phyloP scores from a whole-genome alignment of 2,888 invertebrate species.

The Eucriotettix oculatus region DNA sequence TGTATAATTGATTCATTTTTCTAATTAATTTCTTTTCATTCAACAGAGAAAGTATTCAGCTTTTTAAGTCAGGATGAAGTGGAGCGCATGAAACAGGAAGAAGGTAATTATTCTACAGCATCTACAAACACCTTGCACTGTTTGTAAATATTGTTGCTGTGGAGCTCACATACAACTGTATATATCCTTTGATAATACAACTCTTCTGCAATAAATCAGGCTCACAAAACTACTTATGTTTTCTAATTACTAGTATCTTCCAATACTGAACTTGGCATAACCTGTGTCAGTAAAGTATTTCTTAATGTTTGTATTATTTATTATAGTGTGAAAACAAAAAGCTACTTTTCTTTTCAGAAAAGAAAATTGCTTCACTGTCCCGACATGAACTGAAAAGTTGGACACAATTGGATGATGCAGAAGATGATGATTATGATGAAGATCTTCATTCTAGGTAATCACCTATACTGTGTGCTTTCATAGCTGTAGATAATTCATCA shows the following conservation, averaged over 20 bases:
- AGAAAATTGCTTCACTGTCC: conserved; percentile 62
- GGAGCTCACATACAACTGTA: neutral
- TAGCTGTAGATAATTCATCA: no score
- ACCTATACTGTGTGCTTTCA: neutral
- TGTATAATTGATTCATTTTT: neutral
- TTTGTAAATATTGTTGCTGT: neutral
- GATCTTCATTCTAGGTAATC: conserved; percentile 4
- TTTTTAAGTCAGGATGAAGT: conserved; percentile 88
- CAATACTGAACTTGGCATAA: no score
- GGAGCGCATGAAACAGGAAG: conserved; percentile 84
- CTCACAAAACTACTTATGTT: no score
- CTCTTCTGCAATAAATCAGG: no score
- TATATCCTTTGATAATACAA: neutral
- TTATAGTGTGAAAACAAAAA: neutral
- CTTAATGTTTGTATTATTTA: neutral
- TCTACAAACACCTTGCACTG: no score
- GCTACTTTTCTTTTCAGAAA: conserved; percentile 31
- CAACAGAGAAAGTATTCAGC: conserved; percentile 77
- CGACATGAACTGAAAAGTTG: conserved; percentile 42
- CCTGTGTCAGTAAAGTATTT: no score
- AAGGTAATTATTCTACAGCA: conserved; percentile 34
- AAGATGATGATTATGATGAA: conserved; percentile 27
- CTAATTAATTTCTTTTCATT: conserved; percentile 13
- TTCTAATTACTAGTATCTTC: no score
- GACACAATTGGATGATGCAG: conserved; percentile 36